These are phyloP conservation scores for Caenorhabditis briggsae DNA, from an alignment of 1,140 invertebrate genomes.

Conservation along the genomic window DNA sequence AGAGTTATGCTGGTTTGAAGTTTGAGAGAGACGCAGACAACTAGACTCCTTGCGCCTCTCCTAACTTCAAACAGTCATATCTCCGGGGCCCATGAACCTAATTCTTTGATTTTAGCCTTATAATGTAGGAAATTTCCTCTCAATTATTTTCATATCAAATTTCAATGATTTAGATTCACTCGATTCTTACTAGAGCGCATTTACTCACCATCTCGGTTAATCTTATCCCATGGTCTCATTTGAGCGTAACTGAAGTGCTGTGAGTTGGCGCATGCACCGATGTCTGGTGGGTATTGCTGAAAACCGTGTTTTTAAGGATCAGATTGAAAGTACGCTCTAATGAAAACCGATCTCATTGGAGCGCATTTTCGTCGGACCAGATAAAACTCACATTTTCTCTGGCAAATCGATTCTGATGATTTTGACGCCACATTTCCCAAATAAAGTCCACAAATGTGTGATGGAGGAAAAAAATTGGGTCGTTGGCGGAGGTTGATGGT, in stretches of 20 bases:
- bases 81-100: too few species aligned
- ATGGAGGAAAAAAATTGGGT: conserved; percentile 77
- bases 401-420: conserved; percentile 67
- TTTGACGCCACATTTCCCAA: conserved; percentile 77
- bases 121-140: too few species aligned
- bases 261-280: conserved; percentile 71
- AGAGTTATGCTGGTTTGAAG: too few species aligned
- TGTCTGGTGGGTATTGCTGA: conserved; percentile 72
- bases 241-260: conserved; percentile 75
- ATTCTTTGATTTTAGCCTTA: too few species aligned
- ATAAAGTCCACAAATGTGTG: conserved; percentile 78
- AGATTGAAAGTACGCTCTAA: too few species aligned
- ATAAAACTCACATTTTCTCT: conserved; percentile 66
- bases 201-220: conserved; percentile 71
- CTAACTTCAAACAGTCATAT: too few species aligned
- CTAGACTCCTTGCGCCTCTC: too few species aligned
- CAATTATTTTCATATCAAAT: too few species aligned
- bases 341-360: too few species aligned
- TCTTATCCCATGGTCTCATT: conserved; percentile 75
- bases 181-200: not conserved
- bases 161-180: too few species aligned
- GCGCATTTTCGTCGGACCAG: not conserved
- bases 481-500: conserved; percentile 77
- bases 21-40: too few species aligned
- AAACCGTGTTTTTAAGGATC: too few species aligned